These are phyloP conservation scores for Dasysyrphus albostriatus DNA, from an alignment of 2,888 invertebrate species.

Conservation along the genomic window DNA sequence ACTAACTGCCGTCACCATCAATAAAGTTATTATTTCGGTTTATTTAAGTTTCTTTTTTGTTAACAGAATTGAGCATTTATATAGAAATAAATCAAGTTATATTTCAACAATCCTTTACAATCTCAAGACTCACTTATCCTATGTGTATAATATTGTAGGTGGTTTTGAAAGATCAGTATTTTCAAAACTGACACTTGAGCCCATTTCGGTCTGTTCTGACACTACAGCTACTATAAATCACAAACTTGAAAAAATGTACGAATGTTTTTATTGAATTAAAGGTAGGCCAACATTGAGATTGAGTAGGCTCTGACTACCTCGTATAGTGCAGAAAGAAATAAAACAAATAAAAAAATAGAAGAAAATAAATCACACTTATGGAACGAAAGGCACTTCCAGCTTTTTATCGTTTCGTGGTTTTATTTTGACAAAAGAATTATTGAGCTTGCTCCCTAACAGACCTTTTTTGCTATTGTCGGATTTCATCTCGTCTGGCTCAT, in stretches of 20 bases:
- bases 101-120: conserved; percentile 3
- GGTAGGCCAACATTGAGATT: conserved; percentile 26
- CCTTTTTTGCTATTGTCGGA: conserved; percentile 10
- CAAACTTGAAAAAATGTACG: neutral
- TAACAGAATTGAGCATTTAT: conserved; percentile 8
- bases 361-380: conserved; percentile 48
- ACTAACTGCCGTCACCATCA: conserved; percentile 21
- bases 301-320: conserved; percentile 10
- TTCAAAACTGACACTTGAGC: conserved; percentile 23
- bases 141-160: neutral
- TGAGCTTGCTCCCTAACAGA: conserved; percentile 6
- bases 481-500: conserved; percentile 30
- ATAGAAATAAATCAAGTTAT: conserved; percentile 35
- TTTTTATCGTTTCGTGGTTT: conserved; percentile 40
- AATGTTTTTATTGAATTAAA: conserved; percentile 37
- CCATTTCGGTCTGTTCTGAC: conserved; percentile 19
- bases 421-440: conserved; percentile 46
- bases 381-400: conserved; percentile 40
- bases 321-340: neutral
- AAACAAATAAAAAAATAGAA: neutral
- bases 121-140: neutral
- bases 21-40: conserved; percentile 48
- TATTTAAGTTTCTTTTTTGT: neutral
- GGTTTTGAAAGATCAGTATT: conserved; percentile 9
- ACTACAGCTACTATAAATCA: conserved; percentile 33